phyloP scores from a whole-genome alignment of 2,113 vertebrate species.

The Mormyrus lacerda region DNA sequence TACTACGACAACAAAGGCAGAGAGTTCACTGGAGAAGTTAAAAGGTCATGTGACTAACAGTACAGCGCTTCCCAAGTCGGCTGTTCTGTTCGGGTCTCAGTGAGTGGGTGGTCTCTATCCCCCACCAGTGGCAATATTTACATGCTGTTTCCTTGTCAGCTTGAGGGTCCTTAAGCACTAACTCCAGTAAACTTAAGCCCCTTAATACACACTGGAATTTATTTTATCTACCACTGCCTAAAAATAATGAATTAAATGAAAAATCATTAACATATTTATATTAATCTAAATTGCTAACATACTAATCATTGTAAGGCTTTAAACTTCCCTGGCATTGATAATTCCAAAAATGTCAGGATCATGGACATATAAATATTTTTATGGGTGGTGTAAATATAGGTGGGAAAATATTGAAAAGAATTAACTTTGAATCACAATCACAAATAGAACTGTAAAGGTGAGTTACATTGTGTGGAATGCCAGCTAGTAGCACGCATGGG shows the following conservation, averaged over 20 bases:
- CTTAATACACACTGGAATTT: not conserved
- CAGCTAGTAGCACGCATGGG: not conserved
- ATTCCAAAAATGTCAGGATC: not conserved
- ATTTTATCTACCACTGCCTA: not conserved
- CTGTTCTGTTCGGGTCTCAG: not conserved
- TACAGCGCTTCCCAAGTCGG: not conserved
- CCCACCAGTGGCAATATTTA: not conserved
- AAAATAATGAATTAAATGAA: not conserved
- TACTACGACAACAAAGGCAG: not conserved
- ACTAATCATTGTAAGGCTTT: not conserved
- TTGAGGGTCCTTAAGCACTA: not conserved
- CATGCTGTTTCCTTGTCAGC: not conserved
- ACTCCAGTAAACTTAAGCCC: not conserved
- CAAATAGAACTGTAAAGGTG: not conserved
- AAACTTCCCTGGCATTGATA: not conserved
- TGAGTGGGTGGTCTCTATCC: constrained; percentile 13
- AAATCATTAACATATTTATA: not conserved
- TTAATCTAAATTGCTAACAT: not conserved
- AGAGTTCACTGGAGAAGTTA: constrained; percentile 1
- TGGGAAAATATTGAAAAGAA: not conserved
- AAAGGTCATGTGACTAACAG: constrained; percentile 18
- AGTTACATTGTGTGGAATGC: not conserved
- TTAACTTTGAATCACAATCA: not conserved
- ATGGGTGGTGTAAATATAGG: not conserved
- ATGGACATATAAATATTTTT: not conserved